A percentile compares a stretch with the other conserved stretches of the same genome.
These are phyloP conservation scores for Oceanodroma leucorhoa DNA, from an alignment of 2,797 vertebrate genomes.

Conservation along the genomic window DNA sequence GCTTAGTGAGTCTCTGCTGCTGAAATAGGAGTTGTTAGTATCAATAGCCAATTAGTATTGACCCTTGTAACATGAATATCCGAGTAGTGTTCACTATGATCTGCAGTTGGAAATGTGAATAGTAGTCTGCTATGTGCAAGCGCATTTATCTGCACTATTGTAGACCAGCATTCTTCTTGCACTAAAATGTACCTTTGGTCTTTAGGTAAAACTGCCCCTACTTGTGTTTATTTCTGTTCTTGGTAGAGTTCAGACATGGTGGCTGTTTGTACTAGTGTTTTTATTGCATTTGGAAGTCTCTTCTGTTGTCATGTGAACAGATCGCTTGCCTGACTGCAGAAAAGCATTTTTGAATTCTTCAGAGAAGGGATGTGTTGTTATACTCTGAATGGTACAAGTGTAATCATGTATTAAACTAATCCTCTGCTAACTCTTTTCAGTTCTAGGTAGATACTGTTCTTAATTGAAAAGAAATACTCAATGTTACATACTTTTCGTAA, in stretches of 20 bases:
- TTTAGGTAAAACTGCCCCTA: background rate
- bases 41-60: background rate
- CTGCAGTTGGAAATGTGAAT: background rate
- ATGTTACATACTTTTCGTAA: background rate
- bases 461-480: background rate
- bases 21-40: background rate
- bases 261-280: background rate
- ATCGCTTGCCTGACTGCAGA: background rate
- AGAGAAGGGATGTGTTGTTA: background rate
- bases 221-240: background rate
- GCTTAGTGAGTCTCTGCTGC: background rate
- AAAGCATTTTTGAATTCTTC: background rate
- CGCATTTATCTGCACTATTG: background rate
- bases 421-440: background rate
- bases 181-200: background rate
- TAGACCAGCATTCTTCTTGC: background rate
- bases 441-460: background rate
- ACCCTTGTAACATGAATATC: background rate
- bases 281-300: background rate
- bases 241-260: background rate
- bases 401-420: background rate
- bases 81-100: rapidly evolving
- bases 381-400: background rate
- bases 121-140: background rate
- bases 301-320: background rate